These are phyloP conservation scores for Notarius quadriscutis DNA, from an alignment of 2,113 vertebrate species.

Conservation along the genomic window DNA sequence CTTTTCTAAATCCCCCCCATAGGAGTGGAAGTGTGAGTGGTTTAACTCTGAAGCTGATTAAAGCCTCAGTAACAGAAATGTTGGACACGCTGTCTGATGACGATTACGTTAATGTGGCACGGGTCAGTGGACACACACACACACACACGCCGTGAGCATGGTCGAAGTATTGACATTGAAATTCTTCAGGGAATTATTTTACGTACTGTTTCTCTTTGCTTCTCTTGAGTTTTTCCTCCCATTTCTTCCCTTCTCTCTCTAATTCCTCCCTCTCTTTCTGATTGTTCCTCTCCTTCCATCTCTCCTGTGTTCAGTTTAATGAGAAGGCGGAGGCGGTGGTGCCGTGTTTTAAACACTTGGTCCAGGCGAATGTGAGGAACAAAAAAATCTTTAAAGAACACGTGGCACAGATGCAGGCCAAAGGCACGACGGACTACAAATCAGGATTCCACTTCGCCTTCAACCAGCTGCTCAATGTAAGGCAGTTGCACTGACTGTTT, in stretches of 20 bases:
- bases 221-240: not conserved
- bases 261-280: not conserved
- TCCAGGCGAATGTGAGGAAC: conserved; percentile 96
- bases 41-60: conserved; percentile 96
- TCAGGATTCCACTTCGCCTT: conserved; percentile 97
- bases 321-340: conserved; percentile 93
- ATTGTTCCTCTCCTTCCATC: not conserved
- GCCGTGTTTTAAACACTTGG: conserved; percentile 94
- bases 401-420: conserved; percentile 93
- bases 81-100: conserved; percentile 93
- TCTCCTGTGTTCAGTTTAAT: conserved; percentile 81
- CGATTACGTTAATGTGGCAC: conserved; percentile 77
- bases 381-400: conserved; percentile 99
- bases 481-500: conserved; percentile 48
- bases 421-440: conserved; percentile 97
- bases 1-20: conserved; percentile 21
- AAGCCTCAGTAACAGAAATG: conserved; percentile 96
- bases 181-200: not conserved
- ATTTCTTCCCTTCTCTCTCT: not conserved
- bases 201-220: not conserved
- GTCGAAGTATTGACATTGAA: too few species aligned
- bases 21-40: conserved; percentile 98
- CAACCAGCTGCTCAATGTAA: conserved; percentile 94
- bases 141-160: not conserved
- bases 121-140: conserved; percentile 59